These are phyloP conservation scores for Cynodonichthys magdalenae DNA, from an alignment of 2,797 vertebrate genomes.

Conservation along the genomic window DNA sequence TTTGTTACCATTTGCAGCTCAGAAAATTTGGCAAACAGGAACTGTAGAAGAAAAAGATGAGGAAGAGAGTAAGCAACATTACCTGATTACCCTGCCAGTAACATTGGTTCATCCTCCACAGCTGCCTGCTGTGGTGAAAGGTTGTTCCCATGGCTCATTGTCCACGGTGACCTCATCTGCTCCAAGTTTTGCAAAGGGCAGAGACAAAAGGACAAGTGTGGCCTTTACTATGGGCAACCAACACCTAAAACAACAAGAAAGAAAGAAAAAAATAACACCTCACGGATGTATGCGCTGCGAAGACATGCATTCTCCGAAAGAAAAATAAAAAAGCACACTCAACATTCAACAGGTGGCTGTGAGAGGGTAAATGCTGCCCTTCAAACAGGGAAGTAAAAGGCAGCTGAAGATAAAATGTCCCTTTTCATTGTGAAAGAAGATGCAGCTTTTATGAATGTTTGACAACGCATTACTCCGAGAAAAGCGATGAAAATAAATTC, in stretches of 20 bases:
- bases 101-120: no score
- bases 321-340: background rate
- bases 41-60: no score
- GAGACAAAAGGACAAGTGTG: background rate
- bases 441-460: conserved; percentile 3
- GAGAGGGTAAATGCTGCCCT: background rate
- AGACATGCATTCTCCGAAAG: no score
- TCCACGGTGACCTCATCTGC: background rate
- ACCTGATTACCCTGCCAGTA: no score
- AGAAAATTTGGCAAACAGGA: no score
- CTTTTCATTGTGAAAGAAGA: background rate
- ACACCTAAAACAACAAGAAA: background rate
- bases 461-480: background rate
- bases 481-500: background rate
- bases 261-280: no score
- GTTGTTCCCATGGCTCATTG: no score
- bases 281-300: background rate
- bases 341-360: background rate
- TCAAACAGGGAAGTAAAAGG: background rate
- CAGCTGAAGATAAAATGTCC: background rate
- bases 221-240: background rate
- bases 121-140: no score
- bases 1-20: no score
- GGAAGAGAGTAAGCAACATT: no score
- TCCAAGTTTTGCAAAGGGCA: background rate